Base-by-base conservation (phyloP, 2,888 invertebrate genomes). In the Thera obeliscata region DNA sequence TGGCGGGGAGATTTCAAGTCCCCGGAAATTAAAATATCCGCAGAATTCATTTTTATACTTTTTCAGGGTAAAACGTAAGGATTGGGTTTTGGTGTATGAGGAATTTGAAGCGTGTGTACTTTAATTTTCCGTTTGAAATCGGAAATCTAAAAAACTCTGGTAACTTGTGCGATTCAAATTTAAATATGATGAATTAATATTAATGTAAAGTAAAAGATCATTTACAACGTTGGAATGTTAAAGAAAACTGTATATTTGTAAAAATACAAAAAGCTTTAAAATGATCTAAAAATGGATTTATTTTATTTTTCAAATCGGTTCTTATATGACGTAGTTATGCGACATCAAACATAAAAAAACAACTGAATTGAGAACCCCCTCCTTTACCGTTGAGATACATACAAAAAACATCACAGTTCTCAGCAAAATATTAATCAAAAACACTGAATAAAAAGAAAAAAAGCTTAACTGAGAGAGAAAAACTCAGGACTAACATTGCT, bases 21-120 rank as follows among this genome's bases (percentile, higher is more conserved):
- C 54, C 78, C 80, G 84, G 84, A 83, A 84, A 83, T 83, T 83
- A 84, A 79, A 80, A 78, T 81, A 78, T 78, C 77, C 76, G 75
- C 74, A 48, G 67, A 69, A 72, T 67, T 72, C 73, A 63, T 74
- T 73, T 78, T 76, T 71, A 70, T 70, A 66, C 76, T 71, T 75
- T 77, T 71, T 76, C 2, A 22, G 71, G 66, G 69, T 57, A 64
- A 70, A 70, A 46, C 49, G 38, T 62, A 57, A 50, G 12, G 56
- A 63, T 63, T 56, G 48, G 43, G 54, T 49, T 38, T 57, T n/a
- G n/a, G 49, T 8, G 48, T 35, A 33, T 33, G 9, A 7, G 8
- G 35, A 36, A 9, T 38, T 7, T 6, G 1, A 7, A 22, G 50
- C 5, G 52, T 33, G 49, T 56, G 38, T 63, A 41, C 33, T 63